Evolutionary conservation across 2,888 invertebrate genomes (phyloP), one percentile per base, ranked within the genome.

Genomic region (Perizoma affinitatum): DNA sequence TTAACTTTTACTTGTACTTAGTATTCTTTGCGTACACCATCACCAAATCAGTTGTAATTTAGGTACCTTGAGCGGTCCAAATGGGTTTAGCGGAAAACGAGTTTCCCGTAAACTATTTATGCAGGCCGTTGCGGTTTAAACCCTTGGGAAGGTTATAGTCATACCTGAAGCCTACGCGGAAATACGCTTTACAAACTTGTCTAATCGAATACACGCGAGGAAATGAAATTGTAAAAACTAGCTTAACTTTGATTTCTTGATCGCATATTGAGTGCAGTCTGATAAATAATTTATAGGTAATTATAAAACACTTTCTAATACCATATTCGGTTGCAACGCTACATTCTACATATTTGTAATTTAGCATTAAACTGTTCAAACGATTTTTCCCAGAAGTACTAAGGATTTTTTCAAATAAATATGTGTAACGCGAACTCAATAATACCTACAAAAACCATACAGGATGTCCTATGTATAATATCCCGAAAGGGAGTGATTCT

Each of bases 161-260:
- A 49, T 52, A 57, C 47, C 55, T 59, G 54, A 58, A 58, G 57
- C 44, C 54, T 60, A 62, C 50, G 58, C 66, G 72, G 66, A 73
- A 75, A 67, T 67, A 50, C 56, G 61, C 11, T 49, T 45, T 22
- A 54, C 62, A 50, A 65, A 69, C 71, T 69, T 70, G 48, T 65
- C 65, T 66, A 70, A 73, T 66, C 67, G 60, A 67, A 64, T 69
- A 68, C 58, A 57, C 36, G 51, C 41, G 47, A 55, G 57, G 51
- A 55, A 61, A 44, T 58, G 49, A 54, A 57, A 56, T 49, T 22
- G 22, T 22, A 22, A 22, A 22, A n/a, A 46, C n/a, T 49, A 5
- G 22, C 10, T 9, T 38, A 40, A 51, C 45, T 46, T 47, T 33
- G 35, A 58, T 52, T 46, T 33, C 36, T 57, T 35, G 38, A 38